These are phyloP conservation scores for Chloropsis hardwickii DNA, from an alignment of 2,113 vertebrate species.

Conservation along the genomic window DNA sequence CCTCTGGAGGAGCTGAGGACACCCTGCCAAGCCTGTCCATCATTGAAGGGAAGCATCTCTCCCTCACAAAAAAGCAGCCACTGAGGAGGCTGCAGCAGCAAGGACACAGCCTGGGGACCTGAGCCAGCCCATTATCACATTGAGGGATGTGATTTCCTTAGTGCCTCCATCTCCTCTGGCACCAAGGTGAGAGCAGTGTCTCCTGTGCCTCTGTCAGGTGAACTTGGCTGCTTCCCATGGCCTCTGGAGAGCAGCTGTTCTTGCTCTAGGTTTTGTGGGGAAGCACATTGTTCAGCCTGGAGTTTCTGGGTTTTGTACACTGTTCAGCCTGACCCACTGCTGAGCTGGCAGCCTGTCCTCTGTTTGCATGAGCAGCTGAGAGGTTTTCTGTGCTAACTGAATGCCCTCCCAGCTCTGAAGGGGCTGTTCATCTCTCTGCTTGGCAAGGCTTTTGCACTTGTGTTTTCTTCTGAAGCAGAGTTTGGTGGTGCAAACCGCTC, in stretches of 20 bases:
- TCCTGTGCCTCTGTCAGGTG: not conserved
- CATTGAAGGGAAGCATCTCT: not conserved
- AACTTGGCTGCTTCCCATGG: not conserved
- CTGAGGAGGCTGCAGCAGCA: not conserved
- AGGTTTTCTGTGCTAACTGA: not conserved
- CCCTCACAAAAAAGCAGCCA: rapidly evolving
- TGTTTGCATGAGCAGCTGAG: not conserved
- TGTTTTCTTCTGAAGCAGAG: not conserved
- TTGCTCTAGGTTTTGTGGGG: not conserved
- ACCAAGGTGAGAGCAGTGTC: not conserved
- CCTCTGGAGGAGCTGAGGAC: not conserved
- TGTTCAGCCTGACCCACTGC: not conserved
- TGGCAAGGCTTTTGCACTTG: not conserved
- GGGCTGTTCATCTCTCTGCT: not conserved
- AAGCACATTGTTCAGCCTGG: not conserved
- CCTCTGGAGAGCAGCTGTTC: not conserved
- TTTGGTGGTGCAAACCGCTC: not conserved
- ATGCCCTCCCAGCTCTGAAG: not conserved
- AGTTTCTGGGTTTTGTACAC: too few species aligned
- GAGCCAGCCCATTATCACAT: not conserved
- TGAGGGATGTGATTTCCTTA: rapidly evolving
- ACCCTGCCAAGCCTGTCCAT: not conserved
- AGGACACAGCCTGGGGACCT: too few species aligned
- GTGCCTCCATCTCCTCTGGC: not conserved
- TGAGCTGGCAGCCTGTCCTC: not conserved